Evolutionary conservation across 2,888 invertebrate species (phyloP).

Genomic region (Pachycephus smyrnensis): DNA sequence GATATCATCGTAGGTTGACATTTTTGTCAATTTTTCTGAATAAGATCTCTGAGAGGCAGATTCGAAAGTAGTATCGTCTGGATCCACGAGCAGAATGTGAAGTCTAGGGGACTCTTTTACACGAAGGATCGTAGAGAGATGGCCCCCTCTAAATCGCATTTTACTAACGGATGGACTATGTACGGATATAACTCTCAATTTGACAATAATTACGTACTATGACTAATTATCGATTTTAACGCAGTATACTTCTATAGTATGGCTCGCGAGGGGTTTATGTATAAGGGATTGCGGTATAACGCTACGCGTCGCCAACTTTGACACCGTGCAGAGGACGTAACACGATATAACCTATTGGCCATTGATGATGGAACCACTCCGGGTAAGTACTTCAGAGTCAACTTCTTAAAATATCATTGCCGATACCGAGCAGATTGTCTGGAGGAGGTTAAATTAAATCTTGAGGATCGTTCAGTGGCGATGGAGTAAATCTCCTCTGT

Average conservation of each 20-base stretch:
- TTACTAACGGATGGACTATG: background rate
- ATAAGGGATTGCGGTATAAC: conserved; percentile 20
- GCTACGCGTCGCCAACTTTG: background rate
- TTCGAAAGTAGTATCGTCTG: background rate
- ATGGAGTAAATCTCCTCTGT: background rate
- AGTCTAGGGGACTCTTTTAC: background rate
- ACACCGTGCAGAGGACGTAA: background rate
- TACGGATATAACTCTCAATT: conserved; percentile 14
- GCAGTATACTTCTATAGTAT: conserved; percentile 29
- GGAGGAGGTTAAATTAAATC: background rate
- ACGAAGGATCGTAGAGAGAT: background rate
- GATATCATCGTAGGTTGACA: background rate
- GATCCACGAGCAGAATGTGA: background rate
- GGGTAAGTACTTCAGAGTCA: background rate
- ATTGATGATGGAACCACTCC: background rate
- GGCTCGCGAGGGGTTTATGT: conserved; percentile 41
- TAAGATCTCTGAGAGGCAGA: background rate
- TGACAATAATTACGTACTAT: conserved; percentile 14
- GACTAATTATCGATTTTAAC: conserved; percentile 16
- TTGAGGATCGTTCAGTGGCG: background rate
- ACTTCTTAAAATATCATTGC: background rate
- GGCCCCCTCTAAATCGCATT: background rate
- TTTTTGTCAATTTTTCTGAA: background rate
- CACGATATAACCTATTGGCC: background rate
- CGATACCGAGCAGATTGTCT: background rate